phyloP scores from a whole-genome alignment of 1,140 invertebrate genomes.

The Heliconius congener region DNA sequence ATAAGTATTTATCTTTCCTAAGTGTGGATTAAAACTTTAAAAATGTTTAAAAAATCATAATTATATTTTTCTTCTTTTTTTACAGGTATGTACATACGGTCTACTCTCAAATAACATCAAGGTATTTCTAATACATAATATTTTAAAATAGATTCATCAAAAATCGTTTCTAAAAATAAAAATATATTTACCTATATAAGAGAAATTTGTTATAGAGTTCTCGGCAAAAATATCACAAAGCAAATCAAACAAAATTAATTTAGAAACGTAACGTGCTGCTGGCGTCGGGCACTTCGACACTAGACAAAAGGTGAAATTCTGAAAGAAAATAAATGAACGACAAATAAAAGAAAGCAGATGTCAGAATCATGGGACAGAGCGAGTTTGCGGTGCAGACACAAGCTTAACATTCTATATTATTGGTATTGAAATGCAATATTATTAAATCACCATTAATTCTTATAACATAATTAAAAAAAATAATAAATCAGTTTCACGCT shows the following conservation, averaged over 20 bases:
- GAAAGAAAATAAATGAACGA: constrained; percentile 57
- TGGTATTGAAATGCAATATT: background rate
- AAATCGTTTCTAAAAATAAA: too few species aligned
- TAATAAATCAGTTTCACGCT: too few species aligned
- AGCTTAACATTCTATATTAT: constrained; percentile 26
- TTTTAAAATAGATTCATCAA: too few species aligned
- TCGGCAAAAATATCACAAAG: constrained; percentile 24
- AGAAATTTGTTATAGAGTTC: constrained; percentile 1
- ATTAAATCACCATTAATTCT: background rate
- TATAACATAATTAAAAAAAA: too few species aligned
- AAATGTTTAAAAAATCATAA: too few species aligned
- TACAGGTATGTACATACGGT: background rate
- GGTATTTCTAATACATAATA: background rate
- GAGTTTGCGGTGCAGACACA: constrained; percentile 45
- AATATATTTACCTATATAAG: too few species aligned
- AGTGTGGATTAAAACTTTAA: too few species aligned
- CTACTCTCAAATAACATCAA: background rate
- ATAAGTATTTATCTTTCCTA: too few species aligned
- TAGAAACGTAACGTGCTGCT: constrained; percentile 37
- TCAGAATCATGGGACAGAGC: constrained; percentile 45
- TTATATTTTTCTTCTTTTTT: background rate
- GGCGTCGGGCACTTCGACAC: constrained; percentile 40
- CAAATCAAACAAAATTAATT: constrained; percentile 40
- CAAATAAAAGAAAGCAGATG: constrained; percentile 56
- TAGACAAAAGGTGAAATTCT: constrained; percentile 53